Evolutionary conservation across 2,113 vertebrate species (phyloP).

Genomic region (Myrmophylax atrothorax): DNA sequence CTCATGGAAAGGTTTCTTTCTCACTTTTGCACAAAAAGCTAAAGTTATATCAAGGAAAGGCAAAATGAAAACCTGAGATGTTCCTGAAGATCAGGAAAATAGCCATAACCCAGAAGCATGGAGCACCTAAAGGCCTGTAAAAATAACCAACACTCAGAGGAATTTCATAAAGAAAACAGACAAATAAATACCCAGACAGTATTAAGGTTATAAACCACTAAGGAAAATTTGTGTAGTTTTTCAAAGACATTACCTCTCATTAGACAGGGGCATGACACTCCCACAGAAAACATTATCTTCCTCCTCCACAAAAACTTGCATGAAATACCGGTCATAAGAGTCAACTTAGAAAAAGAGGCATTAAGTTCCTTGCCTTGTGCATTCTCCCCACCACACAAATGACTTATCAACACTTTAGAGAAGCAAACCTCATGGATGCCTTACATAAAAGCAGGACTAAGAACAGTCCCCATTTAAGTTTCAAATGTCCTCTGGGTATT

Average conservation of each 20-base stretch:
- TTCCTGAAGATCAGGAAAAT: background rate
- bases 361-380: background rate
- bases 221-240: conserved; percentile 23
- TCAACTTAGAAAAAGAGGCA: conserved; percentile 38
- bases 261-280: conserved; percentile 7
- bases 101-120: background rate
- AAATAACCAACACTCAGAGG: conserved; percentile 23
- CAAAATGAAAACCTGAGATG: background rate
- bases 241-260: conserved; percentile 23
- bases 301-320: background rate
- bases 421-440: background rate
- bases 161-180: conserved; percentile 32
- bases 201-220: conserved; percentile 54
- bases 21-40: background rate
- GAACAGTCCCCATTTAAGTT: background rate
- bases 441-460: background rate
- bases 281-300: conserved; percentile 39
- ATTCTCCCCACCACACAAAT: background rate
- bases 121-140: conserved; percentile 2
- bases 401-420: background rate
- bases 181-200: conserved; percentile 12
- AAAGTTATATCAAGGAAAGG: conserved; percentile 13
- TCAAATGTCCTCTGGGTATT: background rate
- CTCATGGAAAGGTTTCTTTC: conserved; percentile 4
- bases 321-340: conserved; percentile 21